Conservation (phyloP, 2,113 vertebrate species). For the Channa argus region DNA sequence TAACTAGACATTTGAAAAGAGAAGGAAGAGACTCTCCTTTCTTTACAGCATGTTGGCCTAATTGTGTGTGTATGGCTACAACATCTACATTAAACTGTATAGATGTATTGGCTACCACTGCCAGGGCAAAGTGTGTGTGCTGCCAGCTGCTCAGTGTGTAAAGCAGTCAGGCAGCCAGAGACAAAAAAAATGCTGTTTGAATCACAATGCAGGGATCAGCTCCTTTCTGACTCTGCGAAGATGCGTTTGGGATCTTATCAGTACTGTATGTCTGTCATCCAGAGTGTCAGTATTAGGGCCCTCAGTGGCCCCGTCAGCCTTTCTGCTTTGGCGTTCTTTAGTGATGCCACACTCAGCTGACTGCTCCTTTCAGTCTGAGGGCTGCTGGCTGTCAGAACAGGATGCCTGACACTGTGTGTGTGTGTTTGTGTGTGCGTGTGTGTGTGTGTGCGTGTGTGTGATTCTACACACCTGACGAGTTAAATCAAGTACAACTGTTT, state of each 20-base stretch:
- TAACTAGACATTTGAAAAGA: too few species aligned
- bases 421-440: neutral
- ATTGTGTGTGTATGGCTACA: too few species aligned
- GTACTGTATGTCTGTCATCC: slow-evolving; percentile 58
- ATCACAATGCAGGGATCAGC: slow-evolving; percentile 39
- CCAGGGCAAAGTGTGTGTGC: neutral
- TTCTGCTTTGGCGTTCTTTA: slow-evolving; percentile 26
- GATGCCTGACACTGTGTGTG: neutral
- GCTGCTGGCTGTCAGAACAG: slow-evolving; percentile 53
- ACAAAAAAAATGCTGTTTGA: slow-evolving; percentile 17
- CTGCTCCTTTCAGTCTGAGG: slow-evolving; percentile 42
- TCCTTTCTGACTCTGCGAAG: slow-evolving; percentile 26
- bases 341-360: slow-evolving; percentile 51
- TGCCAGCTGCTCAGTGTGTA: neutral
- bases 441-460: slow-evolving; percentile 8
- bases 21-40: too few species aligned
- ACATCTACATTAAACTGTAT: too few species aligned
- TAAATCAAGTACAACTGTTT: too few species aligned
- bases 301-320: slow-evolving; percentile 23
- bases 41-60: too few species aligned
- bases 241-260: slow-evolving; percentile 21
- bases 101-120: neutral
- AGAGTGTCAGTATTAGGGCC: slow-evolving; percentile 38
- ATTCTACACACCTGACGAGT: too few species aligned
- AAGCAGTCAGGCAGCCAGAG: slow-evolving; percentile 5